Evolutionary conservation across 2,113 vertebrate species (phyloP).

Genomic region (Cinclus cinclus): DNA sequence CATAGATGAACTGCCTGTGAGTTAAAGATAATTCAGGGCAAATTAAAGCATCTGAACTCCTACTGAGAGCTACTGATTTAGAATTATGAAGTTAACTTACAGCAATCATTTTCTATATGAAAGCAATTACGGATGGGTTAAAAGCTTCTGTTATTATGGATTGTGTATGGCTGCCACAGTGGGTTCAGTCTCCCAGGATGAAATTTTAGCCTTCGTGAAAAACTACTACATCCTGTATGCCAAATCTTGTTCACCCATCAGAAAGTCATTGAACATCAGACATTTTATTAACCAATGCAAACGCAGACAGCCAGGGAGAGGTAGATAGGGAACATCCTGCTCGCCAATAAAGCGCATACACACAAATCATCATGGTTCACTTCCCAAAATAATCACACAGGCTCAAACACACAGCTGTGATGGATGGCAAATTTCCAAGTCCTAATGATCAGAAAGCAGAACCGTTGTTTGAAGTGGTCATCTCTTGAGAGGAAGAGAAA

Average conservation of each 20-base stretch:
- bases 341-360: slow-evolving; percentile 31
- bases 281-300: slow-evolving; percentile 61
- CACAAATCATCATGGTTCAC: slow-evolving; percentile 60
- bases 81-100: slow-evolving; percentile 66
- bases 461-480: slow-evolving; percentile 48
- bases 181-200: neutral
- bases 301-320: slow-evolving; percentile 29
- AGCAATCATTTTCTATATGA: slow-evolving; percentile 68
- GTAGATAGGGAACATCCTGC: slow-evolving; percentile 45
- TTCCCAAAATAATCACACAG: slow-evolving; percentile 67
- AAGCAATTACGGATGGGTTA: slow-evolving; percentile 56
- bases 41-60: slow-evolving; percentile 71
- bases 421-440: slow-evolving; percentile 65
- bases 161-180: slow-evolving; percentile 17
- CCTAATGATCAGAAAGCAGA: slow-evolving; percentile 61
- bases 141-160: slow-evolving; percentile 50
- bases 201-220: slow-evolving; percentile 23
- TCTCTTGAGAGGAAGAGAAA: slow-evolving; percentile 21
- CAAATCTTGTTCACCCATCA: slow-evolving; percentile 42
- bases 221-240: neutral
- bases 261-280: slow-evolving; percentile 36
- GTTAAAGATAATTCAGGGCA: slow-evolving; percentile 69
- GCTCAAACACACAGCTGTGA: slow-evolving; percentile 64
- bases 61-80: slow-evolving; percentile 62
- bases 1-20: slow-evolving; percentile 40